These are phyloP conservation scores for Paralvinella palmiformis DNA, from an alignment of 1,140 invertebrate species.

Conservation along the genomic window DNA sequence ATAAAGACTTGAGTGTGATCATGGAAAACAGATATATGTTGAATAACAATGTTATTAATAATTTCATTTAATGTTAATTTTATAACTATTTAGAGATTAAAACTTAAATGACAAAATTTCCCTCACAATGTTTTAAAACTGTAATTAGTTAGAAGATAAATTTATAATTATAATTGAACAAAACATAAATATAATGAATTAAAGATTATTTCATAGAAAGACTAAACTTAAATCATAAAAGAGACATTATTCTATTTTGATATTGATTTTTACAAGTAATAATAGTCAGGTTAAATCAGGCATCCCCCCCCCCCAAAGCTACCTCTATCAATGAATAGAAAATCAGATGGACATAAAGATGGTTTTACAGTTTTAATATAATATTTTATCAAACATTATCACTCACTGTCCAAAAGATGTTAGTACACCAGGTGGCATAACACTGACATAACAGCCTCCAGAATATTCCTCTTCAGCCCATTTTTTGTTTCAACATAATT, in stretches of 20 bases:
- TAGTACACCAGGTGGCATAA: conserved; percentile 44
- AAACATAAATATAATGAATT: too few species aligned
- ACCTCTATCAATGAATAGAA: not conserved
- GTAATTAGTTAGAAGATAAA: too few species aligned
- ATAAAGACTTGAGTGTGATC: too few species aligned
- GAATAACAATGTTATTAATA: not conserved
- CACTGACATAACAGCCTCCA: conserved; percentile 38
- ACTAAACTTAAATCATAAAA: not conserved
- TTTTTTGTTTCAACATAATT: conserved; percentile 48
- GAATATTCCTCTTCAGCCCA: conserved; percentile 50
- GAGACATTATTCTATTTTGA: too few species aligned
- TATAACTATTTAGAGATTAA: not conserved
- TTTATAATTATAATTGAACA: too few species aligned
- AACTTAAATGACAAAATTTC: too few species aligned
- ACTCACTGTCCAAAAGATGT: conserved; percentile 21
- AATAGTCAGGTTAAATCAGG: too few species aligned
- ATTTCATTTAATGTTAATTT: not conserved
- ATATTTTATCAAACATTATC: not conserved
- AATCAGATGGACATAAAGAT: not conserved
- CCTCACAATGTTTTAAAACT: too few species aligned
- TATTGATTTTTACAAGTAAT: too few species aligned
- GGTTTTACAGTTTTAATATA: not conserved
- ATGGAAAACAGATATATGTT: not conserved
- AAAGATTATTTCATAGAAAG: not conserved
- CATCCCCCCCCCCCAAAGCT: not conserved